Base-by-base conservation (phyloP, 2,888 invertebrate genomes). In the Acleris cristana region DNA sequence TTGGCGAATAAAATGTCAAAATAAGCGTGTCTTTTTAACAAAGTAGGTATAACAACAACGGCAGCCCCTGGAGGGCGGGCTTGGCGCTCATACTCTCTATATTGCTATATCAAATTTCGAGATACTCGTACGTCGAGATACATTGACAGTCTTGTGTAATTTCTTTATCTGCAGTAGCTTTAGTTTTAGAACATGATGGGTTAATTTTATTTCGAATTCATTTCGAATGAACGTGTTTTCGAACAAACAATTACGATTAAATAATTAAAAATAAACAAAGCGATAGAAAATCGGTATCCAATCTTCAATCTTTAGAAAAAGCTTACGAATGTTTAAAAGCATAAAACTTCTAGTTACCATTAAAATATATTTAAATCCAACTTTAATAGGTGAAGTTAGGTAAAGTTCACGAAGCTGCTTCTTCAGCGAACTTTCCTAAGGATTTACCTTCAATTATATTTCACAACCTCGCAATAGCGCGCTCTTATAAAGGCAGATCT, bases 401-500 rank as follows among this genome's bases (percentile, higher is more conserved):
- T 53, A 58, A 57, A 57, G 48, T 58, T 62, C 16, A 23, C 52
- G 0, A 65, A 65, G 53, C 40, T 30, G 16, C 26, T 63, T 58
- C 58, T 63, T 40, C 45, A 53, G 23, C 40, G 21, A 67, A 54
- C 52, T 67, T 68, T 52, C 51, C 45, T 45, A 55, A 60, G 59
- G 52, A 64, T 63, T 69, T 62, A 62, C 66, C 66, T 70, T 57
- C 66, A 64, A 70, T 67, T 72, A 69, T 65, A 53, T 64, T 52
- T 62, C 52, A 71, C 52, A 72, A 74, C 70, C 73, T 75, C 70
- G 74, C 75, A 75, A 79, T 78, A 76, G 74, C 67, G 71, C 70
- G 70, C 62, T 68, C 73, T 71, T 74, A 74, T 81, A 79, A 81
- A 80, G 76, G 79, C 79, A 76, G 78, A 80, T 80, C 79, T 82